A percentile compares a stretch with the other conserved stretches of the same genome.
These are phyloP conservation scores for Heliconius ethilla DNA, from an alignment of 2,888 invertebrate species.

Conservation along the genomic window DNA sequence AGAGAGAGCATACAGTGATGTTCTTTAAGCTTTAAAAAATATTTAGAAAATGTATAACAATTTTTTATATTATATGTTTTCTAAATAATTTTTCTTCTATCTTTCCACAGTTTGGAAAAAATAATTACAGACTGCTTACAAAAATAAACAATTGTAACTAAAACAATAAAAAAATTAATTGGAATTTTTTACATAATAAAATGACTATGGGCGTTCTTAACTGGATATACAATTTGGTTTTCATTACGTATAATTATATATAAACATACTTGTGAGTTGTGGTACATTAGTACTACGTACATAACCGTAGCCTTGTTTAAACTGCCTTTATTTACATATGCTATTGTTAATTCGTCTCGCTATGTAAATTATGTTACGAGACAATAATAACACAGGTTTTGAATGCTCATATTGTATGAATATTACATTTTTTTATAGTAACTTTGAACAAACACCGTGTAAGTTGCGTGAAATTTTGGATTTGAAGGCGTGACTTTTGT, in stretches of 20 bases:
- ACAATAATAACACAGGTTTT: slow-evolving; percentile 12
- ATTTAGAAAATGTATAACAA: too few relatives aligned
- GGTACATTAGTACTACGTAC: not conserved
- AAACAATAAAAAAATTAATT: too few relatives aligned
- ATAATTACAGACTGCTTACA: too few relatives aligned
- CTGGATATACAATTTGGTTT: slow-evolving; percentile 4
- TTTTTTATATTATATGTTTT: too few relatives aligned
- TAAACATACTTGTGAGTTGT: not conserved
- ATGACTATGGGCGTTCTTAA: not conserved
- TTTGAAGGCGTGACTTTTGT: too few relatives aligned
- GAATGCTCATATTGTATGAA: slow-evolving; percentile 3
- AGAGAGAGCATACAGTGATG: too few relatives aligned
- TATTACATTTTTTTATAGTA: not conserved
- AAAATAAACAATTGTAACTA: too few relatives aligned
- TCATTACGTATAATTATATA: slow-evolving; percentile 5
- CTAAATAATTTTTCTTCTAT: too few relatives aligned
- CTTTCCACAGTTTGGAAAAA: too few relatives aligned
- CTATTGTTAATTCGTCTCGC: slow-evolving; percentile 27
- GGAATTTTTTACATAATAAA: slow-evolving; percentile 9
- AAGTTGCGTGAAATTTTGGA: not conserved
- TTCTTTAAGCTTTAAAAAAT: too few relatives aligned
- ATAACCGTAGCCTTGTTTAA: slow-evolving; percentile 21
- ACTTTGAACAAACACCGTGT: not conserved
- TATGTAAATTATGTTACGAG: slow-evolving; percentile 18
- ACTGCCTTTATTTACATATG: slow-evolving; percentile 20